Evolutionary conservation across 2,113 vertebrate species (phyloP), one percentile per base, ranked within the genome.

Genomic region (Stigmatopora argus): DNA sequence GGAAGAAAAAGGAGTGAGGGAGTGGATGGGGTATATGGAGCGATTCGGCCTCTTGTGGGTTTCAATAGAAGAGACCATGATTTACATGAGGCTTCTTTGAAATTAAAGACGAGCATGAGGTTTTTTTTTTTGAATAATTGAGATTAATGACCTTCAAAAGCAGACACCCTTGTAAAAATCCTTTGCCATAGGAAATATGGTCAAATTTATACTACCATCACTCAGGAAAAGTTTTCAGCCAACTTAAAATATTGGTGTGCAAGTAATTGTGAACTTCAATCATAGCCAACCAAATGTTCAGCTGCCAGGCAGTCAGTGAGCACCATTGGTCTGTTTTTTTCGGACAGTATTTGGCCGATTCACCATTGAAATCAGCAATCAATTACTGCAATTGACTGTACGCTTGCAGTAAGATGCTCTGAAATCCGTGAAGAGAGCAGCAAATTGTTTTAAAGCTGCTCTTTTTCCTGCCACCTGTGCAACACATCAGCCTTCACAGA

Each of bases 331-430:
- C 38, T 3, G 38, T 5, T 10, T 8, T 41, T 41, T 7, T 38
- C 35, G 4, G 35, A 38, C 35, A 38, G 35, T 38, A 38, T 38
- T 38, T 38, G 35, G 35, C 35, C 35, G 35, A 5, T 38, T 38
- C 35, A 38, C 35, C 35, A 38, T 38, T 38, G 7, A 7, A 38
- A 38, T 38, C 35, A 38, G 35, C 35, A 38, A 38, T 38, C 35
- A 38, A 38, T 38, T 38, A 4, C 35, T 38, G 38, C 6, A 41
- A 41, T 41, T 41, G 38, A 41, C 38, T 41, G 7, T 18, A n/a
- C 1, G 49, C n/a, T 59, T 70, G 82, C 83, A 80, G 81, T 78
- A 80, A 87, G 85, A 62, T 74, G 83, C 81, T 83, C 71, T 53
- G 70, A 81, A 78, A 77, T 67, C 45, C 51, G 64, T 60, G n/a